Conservation (phyloP, 2,113 vertebrate genomes). For the Eclectus roratus region DNA sequence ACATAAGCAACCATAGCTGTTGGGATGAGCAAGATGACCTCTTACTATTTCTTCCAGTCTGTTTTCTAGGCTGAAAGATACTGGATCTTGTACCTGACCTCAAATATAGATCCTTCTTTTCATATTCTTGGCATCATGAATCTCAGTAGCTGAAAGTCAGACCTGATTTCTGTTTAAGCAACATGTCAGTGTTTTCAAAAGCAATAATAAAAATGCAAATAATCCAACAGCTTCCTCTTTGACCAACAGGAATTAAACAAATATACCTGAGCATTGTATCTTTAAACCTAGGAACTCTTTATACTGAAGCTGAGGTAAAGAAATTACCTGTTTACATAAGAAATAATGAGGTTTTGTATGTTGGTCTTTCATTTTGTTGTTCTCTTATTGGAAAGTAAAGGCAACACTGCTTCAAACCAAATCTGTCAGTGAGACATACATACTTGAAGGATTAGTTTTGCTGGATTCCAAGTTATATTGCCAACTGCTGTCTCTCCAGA, state of each 20-base stretch:
- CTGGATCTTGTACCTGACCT: background rate
- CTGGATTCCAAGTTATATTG: background rate
- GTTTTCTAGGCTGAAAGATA: background rate
- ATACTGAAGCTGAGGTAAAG: background rate
- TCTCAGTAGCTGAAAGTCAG: background rate
- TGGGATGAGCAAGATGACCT: background rate
- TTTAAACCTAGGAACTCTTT: background rate
- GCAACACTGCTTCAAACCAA: background rate
- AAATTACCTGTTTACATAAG: background rate
- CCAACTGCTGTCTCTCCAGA: background rate
- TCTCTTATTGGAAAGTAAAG: background rate
- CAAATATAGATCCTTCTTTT: background rate
- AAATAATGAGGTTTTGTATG: background rate
- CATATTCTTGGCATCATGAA: background rate
- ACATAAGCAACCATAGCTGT: background rate
- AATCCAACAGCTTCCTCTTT: background rate
- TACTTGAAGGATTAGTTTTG: background rate
- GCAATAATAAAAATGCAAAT: background rate
- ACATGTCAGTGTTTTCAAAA: background rate
- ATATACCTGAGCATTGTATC: background rate
- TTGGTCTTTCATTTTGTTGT: background rate
- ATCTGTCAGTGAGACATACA: background rate
- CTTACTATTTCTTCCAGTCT: background rate
- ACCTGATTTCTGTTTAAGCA: background rate
- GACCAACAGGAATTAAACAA: background rate